Conservation (phyloP, 2,888 invertebrate genomes). For the Drosophila emarginata region DNA sequence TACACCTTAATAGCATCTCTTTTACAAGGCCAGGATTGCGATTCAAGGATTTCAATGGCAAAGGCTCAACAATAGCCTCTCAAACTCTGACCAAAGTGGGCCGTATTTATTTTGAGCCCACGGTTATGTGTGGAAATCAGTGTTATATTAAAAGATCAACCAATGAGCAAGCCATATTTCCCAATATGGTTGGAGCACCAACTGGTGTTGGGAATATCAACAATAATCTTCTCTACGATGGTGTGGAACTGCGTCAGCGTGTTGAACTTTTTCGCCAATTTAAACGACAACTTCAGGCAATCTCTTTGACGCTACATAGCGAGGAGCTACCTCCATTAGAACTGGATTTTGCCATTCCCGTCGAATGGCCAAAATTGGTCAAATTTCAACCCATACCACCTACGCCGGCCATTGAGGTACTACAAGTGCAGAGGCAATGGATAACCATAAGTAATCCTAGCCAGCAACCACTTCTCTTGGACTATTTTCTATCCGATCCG, state of each 20-base stretch:
- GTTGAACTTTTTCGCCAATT: conserved; percentile 80
- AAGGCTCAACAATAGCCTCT: conserved; percentile 82
- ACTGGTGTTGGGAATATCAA: conserved; percentile 35
- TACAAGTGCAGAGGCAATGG: conserved; percentile 76
- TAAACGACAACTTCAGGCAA: conserved; percentile 76
- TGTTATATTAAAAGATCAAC: conserved; percentile 72
- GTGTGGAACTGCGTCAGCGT: conserved; percentile 78
- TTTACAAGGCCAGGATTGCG: conserved; percentile 86
- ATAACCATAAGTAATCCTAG: conserved; percentile 80
- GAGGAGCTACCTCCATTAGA: conserved; percentile 79
- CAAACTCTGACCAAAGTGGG: conserved; percentile 84
- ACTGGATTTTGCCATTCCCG: conserved; percentile 80
- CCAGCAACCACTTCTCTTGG: conserved; percentile 74
- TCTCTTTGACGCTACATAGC: conserved; percentile 80
- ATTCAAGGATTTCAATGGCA: conserved; percentile 83
- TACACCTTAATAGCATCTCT: conserved; percentile 86
- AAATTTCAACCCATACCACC: conserved; percentile 68
- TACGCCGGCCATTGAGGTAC: conserved; percentile 79
- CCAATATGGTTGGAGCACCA: conserved; percentile 39
- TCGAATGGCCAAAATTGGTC: conserved; percentile 82
- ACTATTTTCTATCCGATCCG: conserved; percentile 80
- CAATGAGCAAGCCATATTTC: conserved; percentile 49
- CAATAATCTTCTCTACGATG: conserved; percentile 78
- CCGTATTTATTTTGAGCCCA: conserved; percentile 88
- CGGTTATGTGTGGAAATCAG: conserved; percentile 85